Evolutionary conservation across 2,113 vertebrate genomes (phyloP).

Genomic region (Theristicus caerulescens): DNA sequence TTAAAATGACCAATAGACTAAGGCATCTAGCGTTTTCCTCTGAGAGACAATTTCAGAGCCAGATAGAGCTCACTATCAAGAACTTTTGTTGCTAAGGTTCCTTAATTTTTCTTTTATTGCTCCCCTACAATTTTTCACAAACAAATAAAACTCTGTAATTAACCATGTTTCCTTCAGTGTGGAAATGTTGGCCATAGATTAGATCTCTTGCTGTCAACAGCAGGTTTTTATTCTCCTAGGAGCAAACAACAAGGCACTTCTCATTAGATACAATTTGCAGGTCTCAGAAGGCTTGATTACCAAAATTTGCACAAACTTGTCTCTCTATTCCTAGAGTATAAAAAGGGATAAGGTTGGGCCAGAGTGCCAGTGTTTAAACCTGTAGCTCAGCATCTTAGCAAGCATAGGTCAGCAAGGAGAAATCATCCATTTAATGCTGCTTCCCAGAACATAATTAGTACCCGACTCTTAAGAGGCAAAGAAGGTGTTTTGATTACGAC

Average conservation of each 20-base stretch:
- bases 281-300: background rate
- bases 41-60: background rate
- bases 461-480: background rate
- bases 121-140: constrained; percentile 3
- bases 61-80: background rate
- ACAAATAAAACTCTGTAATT: constrained; percentile 35
- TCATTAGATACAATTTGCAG: constrained; percentile 2
- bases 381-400: background rate
- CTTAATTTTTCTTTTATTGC: constrained; percentile 15
- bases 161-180: background rate
- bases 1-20: background rate
- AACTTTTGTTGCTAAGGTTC: background rate
- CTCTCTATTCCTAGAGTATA: background rate
- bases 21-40: background rate
- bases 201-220: constrained; percentile 12
- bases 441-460: background rate
- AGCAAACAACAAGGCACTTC: background rate
- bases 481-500: background rate
- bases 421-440: background rate
- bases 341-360: background rate
- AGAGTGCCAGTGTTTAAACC: background rate
- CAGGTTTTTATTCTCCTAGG: background rate
- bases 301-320: background rate
- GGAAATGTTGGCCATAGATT: background rate
- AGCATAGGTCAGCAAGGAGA: background rate